phyloP scores from a whole-genome alignment of 2,113 vertebrate genomes.

The Pygoscelis antarcticus region DNA sequence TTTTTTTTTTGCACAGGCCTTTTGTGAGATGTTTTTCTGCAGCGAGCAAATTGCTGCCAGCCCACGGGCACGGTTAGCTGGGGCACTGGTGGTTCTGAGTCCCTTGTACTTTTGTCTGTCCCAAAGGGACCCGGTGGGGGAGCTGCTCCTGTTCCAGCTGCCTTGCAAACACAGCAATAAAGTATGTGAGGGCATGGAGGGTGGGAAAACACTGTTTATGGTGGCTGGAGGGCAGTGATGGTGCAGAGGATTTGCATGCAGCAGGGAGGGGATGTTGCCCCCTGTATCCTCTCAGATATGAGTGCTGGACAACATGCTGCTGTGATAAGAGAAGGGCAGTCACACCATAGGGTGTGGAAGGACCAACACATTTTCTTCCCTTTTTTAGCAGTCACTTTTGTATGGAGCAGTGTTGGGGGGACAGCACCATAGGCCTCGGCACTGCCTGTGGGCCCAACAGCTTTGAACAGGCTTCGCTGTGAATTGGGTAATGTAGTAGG shows the following conservation, averaged over 20 bases:
- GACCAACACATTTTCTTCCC: background rate
- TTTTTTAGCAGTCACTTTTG: background rate
- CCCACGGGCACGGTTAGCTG: fast-evolving
- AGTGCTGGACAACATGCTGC: background rate
- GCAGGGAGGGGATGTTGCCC: background rate
- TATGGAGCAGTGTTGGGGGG: background rate
- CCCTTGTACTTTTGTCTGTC: background rate
- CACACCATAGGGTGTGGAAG: fast-evolving
- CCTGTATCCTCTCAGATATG: fast-evolving
- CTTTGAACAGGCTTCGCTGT: background rate
- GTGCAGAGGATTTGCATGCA: background rate
- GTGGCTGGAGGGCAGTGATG: background rate
- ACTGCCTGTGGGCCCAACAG: background rate
- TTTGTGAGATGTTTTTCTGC: background rate
- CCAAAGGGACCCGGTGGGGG: background rate
- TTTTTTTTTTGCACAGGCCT: background rate
- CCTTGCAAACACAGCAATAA: fast-evolving
- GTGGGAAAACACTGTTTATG: background rate
- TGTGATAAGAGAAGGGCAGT: background rate
- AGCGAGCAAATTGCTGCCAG: background rate
- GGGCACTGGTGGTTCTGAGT: background rate
- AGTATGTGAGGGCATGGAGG: background rate
- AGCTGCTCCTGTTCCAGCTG: background rate
- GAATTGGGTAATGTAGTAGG: too few species aligned
- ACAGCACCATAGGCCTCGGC: background rate